phyloP scores from a whole-genome alignment of 30 jellyfish, hydroid and myxozoan species.

The Sanderia malayensis region DNA sequence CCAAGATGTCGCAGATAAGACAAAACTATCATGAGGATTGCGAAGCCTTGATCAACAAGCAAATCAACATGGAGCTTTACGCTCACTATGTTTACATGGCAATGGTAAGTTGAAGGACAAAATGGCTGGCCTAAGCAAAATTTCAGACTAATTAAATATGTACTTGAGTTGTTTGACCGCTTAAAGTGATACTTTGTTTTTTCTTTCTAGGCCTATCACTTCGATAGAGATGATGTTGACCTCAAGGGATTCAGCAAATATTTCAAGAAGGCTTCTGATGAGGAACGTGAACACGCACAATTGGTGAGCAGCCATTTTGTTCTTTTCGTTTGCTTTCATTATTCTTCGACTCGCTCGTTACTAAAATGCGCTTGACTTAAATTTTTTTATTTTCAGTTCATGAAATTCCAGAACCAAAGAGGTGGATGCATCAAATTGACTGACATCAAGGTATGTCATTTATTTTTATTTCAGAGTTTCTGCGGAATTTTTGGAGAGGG shows the following conservation, averaged over 20 bases:
- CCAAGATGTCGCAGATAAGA: constrained; percentile 70
- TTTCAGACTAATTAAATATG: too few relatives aligned
- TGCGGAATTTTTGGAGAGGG: too few relatives aligned
- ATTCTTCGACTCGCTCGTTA: not conserved
- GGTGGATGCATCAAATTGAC: constrained; percentile 90
- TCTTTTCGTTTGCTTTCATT: not conserved
- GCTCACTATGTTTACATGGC: constrained; percentile 91
- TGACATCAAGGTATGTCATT: constrained; percentile 55
- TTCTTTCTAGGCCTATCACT: constrained; percentile 74
- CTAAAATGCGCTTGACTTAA: not conserved
- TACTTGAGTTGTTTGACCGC: too few relatives aligned
- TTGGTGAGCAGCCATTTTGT: constrained; percentile 48
- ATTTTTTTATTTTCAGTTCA: constrained; percentile 49
- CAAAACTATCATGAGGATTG: constrained; percentile 91
- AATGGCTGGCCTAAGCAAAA: not conserved
- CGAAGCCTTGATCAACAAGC: constrained; percentile 97
- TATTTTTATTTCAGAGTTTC: not conserved
- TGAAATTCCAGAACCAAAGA: constrained; percentile 91
- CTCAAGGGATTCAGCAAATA: constrained; percentile 72
- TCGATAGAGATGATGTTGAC: constrained; percentile 94
- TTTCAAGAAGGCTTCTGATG: constrained; percentile 88
- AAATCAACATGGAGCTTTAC: constrained; percentile 84
- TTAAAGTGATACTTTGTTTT: not conserved
- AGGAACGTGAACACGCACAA: constrained; percentile 96
- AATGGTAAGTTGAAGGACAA: constrained; percentile 61